Conservation (phyloP, 2,888 invertebrate species). For the Mythimna ferrago region DNA sequence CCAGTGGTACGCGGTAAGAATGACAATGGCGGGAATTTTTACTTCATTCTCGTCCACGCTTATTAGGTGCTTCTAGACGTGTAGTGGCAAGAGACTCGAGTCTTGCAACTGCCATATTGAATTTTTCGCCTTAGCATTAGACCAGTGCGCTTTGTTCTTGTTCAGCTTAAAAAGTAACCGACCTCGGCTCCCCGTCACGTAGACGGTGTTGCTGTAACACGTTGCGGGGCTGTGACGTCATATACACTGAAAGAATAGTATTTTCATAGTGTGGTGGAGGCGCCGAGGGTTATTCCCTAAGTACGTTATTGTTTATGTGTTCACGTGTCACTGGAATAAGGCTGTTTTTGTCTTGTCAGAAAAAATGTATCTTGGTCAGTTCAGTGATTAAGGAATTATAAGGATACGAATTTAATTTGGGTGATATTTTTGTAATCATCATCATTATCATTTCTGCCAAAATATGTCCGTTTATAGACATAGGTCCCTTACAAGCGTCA, state of each 20-base stretch:
- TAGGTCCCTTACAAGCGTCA: no score
- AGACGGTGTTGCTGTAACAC: slow-evolving; percentile 46
- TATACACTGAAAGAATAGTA: slow-evolving; percentile 43
- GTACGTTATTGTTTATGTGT: slow-evolving; percentile 38
- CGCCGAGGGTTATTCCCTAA: slow-evolving; percentile 52
- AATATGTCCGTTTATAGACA: no score
- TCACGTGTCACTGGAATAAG: slow-evolving; percentile 12
- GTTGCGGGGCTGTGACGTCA: slow-evolving; percentile 39
- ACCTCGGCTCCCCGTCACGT: slow-evolving; percentile 48
- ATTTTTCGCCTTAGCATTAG: slow-evolving; percentile 72
- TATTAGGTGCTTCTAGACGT: slow-evolving; percentile 82
- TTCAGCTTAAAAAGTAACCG: slow-evolving; percentile 61
- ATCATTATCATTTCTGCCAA: no score
- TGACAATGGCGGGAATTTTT: slow-evolving; percentile 88
- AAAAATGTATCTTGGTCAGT: not conserved
- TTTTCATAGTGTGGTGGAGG: slow-evolving; percentile 46
- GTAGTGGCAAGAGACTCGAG: slow-evolving; percentile 76
- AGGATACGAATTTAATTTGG: no score
- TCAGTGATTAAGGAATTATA: not conserved
- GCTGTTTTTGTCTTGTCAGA: not conserved
- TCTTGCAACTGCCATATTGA: slow-evolving; percentile 78
- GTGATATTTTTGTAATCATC: not conserved
- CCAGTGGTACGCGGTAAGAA: slow-evolving; percentile 83
- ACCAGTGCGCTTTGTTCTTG: slow-evolving; percentile 59
- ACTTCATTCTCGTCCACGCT: slow-evolving; percentile 81